Base-by-base conservation (phyloP, 2,888 invertebrate species). In the Cryptophagus acutangulus region DNA sequence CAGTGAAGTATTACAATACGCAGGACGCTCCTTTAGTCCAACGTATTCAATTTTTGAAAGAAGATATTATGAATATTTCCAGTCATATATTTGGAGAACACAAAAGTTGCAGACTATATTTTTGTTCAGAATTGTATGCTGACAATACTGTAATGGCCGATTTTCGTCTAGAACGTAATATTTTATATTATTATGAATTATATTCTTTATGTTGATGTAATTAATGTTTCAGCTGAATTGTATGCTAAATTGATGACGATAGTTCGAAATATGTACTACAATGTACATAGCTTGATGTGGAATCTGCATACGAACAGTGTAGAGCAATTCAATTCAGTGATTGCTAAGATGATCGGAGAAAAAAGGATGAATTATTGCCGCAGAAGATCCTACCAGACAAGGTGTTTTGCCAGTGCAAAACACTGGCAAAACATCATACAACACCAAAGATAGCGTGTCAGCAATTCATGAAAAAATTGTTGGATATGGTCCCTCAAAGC, bases 371-470 rank as follows among this genome's bases (percentile, higher is more conserved):
- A 34, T 10, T 34, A 34, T 16, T 10, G 14, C 17, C 13, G 12
- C 3, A n/a, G 15, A 17, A 34, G 34, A 16, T 34, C 34, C 9
- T 39, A 35, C 16, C 33, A 39, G n/a, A 14, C 20, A 24, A 39
- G 39, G 25, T 34, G 33, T 33, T 16, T 9, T 34, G 34, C 18
- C 18, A 12, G 35, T 2, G 36, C 28, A 10, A 34, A 33, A 2
- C 10, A n/a, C n/a, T n/a, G n/a, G n/a, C n/a, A n/a, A n/a, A n/a
- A n/a, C 36, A 15, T 24, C 40, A 2, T 15, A 15, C 8, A 40
- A 40, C 25, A 36, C 25, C 17, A 40, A 40, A 16, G 36, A 25
- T 34, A 33, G 15, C 16, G 13, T 36, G 18, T 17, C n/a, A 13
- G 8, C 14, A 28, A 6, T 40, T 9, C 29, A 20, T 17, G 29